These are phyloP conservation scores for Morpho achilles DNA, from an alignment of 2,888 invertebrate genomes.

Conservation along the genomic window DNA sequence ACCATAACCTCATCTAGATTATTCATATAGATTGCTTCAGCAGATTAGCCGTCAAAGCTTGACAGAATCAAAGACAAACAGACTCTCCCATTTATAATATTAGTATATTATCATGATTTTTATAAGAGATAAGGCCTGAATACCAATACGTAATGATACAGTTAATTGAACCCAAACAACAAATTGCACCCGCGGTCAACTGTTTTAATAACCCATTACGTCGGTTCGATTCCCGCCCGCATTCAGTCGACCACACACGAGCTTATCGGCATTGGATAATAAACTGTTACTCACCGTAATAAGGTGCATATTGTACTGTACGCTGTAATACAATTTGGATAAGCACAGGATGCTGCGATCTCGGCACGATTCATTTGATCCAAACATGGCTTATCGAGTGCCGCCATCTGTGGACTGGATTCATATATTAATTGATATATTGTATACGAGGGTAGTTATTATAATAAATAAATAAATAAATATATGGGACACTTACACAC, in stretches of 20 bases:
- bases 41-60: too few relatives aligned
- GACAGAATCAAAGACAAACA: too few relatives aligned
- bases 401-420: slow-evolving; percentile 10
- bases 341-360: slow-evolving; percentile 25
- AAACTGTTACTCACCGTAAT: not conserved
- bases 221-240: slow-evolving; percentile 31
- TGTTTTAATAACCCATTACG: slow-evolving; percentile 33
- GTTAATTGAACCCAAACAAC: not conserved
- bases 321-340: slow-evolving; percentile 19
- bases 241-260: slow-evolving; percentile 20
- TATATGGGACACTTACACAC: too few relatives aligned
- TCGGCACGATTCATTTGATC: slow-evolving; percentile 19
- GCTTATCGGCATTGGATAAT: not conserved
- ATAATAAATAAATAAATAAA: too few relatives aligned
- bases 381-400: slow-evolving; percentile 22
- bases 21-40: too few relatives aligned
- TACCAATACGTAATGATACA: too few relatives aligned
- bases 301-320: slow-evolving; percentile 9
- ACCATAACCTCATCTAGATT: too few relatives aligned
- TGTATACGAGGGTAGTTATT: too few relatives aligned
- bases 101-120: too few relatives aligned
- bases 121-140: too few relatives aligned
- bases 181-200: slow-evolving; percentile 21
- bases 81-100: too few relatives aligned
- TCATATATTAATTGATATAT: too few relatives aligned